Evolutionary conservation across 2,888 invertebrate genomes (phyloP).

Genomic region (Tachystola acroxantha): DNA sequence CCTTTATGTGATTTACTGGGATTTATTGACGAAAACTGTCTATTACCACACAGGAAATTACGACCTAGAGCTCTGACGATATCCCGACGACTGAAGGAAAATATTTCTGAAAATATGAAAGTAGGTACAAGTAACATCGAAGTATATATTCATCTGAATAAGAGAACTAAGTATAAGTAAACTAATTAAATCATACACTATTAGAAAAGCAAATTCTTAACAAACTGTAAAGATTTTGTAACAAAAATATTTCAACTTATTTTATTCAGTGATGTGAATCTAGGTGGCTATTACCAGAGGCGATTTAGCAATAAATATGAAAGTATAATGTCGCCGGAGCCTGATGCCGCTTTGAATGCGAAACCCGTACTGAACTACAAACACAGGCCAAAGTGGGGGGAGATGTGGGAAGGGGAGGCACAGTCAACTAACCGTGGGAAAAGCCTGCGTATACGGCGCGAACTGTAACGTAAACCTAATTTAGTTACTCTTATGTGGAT

Average conservation of each 20-base stretch:
- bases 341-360: conserved; percentile 70
- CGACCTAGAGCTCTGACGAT: no score
- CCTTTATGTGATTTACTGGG: not conserved
- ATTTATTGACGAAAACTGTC: not conserved
- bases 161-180: no score
- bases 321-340: conserved; percentile 67
- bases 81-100: no score
- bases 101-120: no score
- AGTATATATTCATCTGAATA: no score
- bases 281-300: conserved; percentile 44
- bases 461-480: conserved; percentile 48
- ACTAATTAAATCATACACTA: no score
- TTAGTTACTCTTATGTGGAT: conserved; percentile 58
- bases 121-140: no score
- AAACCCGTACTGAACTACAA: conserved; percentile 70
- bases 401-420: conserved; percentile 35
- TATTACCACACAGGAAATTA: no score
- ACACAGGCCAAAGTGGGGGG: conserved; percentile 34
- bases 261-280: conserved; percentile 22
- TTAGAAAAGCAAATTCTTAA: no score
- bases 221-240: no score
- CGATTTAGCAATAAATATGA: conserved; percentile 70
- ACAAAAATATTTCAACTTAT: no score
- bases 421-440: conserved; percentile 66
- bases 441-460: conserved; percentile 56